Conservation (phyloP, 2,888 invertebrate species). For the Portevinia maculata region DNA sequence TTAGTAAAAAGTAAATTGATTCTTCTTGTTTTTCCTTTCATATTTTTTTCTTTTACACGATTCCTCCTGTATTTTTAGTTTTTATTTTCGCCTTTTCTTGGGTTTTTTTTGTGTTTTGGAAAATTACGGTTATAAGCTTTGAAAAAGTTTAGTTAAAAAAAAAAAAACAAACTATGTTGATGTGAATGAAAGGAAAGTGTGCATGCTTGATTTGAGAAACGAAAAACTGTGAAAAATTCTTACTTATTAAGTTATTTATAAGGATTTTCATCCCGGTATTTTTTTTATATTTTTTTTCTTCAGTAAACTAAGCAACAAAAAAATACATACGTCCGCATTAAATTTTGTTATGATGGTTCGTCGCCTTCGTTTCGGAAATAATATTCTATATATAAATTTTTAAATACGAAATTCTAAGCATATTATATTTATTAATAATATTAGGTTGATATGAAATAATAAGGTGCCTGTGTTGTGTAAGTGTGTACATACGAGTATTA, state of each 20-base stretch:
- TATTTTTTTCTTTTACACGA: conserved; percentile 5
- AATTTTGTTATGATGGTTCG: not conserved
- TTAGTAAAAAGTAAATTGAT: conserved; percentile 51
- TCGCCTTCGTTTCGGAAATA: conserved; percentile 16
- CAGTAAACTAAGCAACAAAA: conserved; percentile 2
- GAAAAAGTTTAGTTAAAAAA: conserved; percentile 6
- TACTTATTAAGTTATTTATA: not conserved
- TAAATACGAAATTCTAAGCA: conserved; percentile 18
- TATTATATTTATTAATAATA: conserved; percentile 31
- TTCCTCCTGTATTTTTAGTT: conserved; percentile 28
- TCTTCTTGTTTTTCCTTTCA: conserved; percentile 23
- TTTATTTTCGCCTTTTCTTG: conserved; percentile 5
- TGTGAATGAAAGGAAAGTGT: conserved; percentile 7
- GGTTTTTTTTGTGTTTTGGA: conserved; percentile 17
- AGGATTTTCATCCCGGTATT: not conserved
- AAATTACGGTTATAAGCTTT: conserved; percentile 30
- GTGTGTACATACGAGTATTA: conserved; percentile 1
- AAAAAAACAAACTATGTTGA: conserved; percentile 7
- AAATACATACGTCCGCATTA: conserved; percentile 9
- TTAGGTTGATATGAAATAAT: conserved; percentile 6
- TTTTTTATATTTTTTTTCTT: not conserved
- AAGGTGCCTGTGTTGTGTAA: conserved; percentile 28
- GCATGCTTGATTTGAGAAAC: conserved; percentile 3
- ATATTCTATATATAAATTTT: conserved; percentile 20
- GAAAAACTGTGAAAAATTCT: not conserved